Evolutionary conservation across 2,113 vertebrate genomes (phyloP).

Genomic region (Istiophorus platypterus): DNA sequence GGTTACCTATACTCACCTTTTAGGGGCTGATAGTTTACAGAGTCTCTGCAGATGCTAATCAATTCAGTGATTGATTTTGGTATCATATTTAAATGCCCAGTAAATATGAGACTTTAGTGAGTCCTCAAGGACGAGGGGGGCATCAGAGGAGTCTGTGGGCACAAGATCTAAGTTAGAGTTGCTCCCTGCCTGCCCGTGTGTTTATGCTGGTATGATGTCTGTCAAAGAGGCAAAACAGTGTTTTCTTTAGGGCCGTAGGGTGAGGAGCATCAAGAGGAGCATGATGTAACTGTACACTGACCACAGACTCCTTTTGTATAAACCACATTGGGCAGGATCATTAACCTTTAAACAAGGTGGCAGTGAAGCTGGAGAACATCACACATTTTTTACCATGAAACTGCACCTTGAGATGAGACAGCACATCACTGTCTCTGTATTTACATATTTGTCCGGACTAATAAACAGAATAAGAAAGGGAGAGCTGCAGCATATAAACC

Average conservation of each 20-base stretch:
- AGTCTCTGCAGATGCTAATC: slow-evolving; percentile 58
- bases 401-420: slow-evolving; percentile 38
- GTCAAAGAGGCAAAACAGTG: slow-evolving; percentile 25
- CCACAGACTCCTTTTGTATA: slow-evolving; percentile 39
- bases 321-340: slow-evolving; percentile 35
- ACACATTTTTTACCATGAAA: slow-evolving; percentile 36
- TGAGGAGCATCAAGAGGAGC: slow-evolving; percentile 46
- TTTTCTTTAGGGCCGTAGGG: slow-evolving; percentile 37
- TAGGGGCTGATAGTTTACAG: slow-evolving; percentile 23
- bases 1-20: slow-evolving; percentile 34
- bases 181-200: slow-evolving; percentile 20
- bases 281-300: slow-evolving; percentile 52
- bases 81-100: slow-evolving; percentile 64
- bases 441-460: slow-evolving; percentile 74
- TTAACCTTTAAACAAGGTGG: slow-evolving; percentile 64
- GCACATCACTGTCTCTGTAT: slow-evolving; percentile 53
- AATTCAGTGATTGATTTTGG: slow-evolving; percentile 61
- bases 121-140: slow-evolving; percentile 52
- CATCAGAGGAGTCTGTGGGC: slow-evolving; percentile 3
- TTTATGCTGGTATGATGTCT: slow-evolving; percentile 26
- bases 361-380: slow-evolving; percentile 34
- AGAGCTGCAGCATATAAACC: slow-evolving; percentile 60
- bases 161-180: slow-evolving; percentile 14
- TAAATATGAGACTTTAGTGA: slow-evolving; percentile 57
- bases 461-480: slow-evolving; percentile 72